Base-by-base conservation (phyloP, 2,797 vertebrate species). In the Xenopus petersii region DNA sequence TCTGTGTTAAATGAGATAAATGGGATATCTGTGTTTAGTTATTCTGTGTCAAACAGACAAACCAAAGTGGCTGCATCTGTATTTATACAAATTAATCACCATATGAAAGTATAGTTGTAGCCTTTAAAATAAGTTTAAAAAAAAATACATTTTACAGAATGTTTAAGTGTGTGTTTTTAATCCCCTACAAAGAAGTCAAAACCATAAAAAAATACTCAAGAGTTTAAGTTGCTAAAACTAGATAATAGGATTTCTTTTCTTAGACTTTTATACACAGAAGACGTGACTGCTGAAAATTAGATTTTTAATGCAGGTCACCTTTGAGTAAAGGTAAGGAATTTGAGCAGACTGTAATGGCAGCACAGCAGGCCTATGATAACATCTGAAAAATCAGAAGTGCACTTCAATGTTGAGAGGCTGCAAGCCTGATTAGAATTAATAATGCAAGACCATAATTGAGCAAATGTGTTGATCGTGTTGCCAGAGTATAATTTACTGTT, bases 271-370 rank as follows among this genome's bases (percentile, higher is more conserved):
- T 48, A 61, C 15, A 42, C 36, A 10, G 13, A 61, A 59, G 47
- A 71, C 67, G 56, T 21, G 47, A 60, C 68, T 76, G 64, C 63
- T 46, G 74, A 67, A 77, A 77, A 77, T 77, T 77, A 69, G 75
- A 77, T 67, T 72, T 77, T 76, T 71, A 72, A 71, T 72, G 75
- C 75, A 77, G 75, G 75, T 71, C 75, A 77, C 64, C 69, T 77
- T 71, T 77, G 68, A 76, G 68, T 71, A 76, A 76, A 77, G 71
- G 58, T 67, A 72, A 72, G 64, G 75, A 67, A 77, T 77, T 67
- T 77, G 30, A 62, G 69, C 64, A 71, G 75, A 67, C 64, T 54
- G 70, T 77, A 71, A 76, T 76, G 63, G 62, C 62, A 65, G 58
- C 75, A 71, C 75, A 77, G 75, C 75, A 77, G 69, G 75, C 24